Evolutionary conservation across 2,797 vertebrate species (phyloP).

Genomic region (Echiichthys vipera): DNA sequence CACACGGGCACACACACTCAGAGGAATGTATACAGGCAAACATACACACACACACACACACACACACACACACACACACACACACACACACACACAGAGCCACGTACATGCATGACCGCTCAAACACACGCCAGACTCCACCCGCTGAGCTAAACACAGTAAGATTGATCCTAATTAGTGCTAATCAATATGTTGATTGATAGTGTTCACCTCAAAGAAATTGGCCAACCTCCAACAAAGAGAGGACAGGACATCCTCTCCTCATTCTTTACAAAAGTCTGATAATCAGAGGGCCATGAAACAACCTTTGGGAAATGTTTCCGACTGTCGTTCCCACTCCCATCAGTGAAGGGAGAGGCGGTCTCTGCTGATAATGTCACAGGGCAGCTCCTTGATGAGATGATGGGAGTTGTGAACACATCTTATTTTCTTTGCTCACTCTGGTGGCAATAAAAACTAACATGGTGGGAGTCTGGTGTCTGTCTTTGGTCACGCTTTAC

Average conservation of each 20-base stretch:
- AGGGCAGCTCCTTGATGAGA: not conserved
- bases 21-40: slow-evolving; percentile 15
- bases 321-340: not conserved
- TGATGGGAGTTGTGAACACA: not conserved
- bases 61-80: slow-evolving; percentile 24
- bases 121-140: slow-evolving; percentile 58
- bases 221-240: slow-evolving; percentile 40
- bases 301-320: slow-evolving; percentile 4
- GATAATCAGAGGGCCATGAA: not conserved
- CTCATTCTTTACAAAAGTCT: slow-evolving; percentile 4
- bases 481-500: too few species aligned
- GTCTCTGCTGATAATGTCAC: not conserved
- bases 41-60: slow-evolving; percentile 24
- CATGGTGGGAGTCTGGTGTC: not conserved
- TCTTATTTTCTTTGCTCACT: not conserved
- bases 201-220: slow-evolving; percentile 66
- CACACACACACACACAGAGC: slow-evolving; percentile 24
- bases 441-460: not conserved
- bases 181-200: slow-evolving; percentile 82
- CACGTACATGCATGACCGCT: slow-evolving; percentile 62
- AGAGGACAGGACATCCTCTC: slow-evolving; percentile 34
- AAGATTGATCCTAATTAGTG: slow-evolving; percentile 80
- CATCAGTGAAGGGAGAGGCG: not conserved
- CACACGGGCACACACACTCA: slow-evolving; percentile 26
- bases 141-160: slow-evolving; percentile 69